These are phyloP conservation scores for Psephotus haematonotus DNA, from an alignment of 2,113 vertebrate species.

Conservation along the genomic window DNA sequence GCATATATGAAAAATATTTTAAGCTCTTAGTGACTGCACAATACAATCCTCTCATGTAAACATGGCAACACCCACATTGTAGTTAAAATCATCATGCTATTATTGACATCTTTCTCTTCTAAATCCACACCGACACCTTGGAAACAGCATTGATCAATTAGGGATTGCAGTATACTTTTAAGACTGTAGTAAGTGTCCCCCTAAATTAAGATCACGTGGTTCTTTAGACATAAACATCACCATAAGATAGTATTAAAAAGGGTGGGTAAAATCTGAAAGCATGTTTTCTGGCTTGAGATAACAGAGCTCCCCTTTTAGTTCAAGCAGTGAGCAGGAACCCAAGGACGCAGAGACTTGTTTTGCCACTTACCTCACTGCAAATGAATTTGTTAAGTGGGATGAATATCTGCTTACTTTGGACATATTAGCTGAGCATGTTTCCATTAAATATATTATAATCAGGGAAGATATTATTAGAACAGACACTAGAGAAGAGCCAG, in stretches of 20 bases:
- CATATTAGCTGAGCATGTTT: not conserved
- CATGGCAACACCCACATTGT: not conserved
- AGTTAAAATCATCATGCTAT: not conserved
- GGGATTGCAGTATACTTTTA: not conserved
- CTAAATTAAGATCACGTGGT: not conserved
- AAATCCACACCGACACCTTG: not conserved
- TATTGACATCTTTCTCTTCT: not conserved
- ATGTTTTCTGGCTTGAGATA: conserved; percentile 10
- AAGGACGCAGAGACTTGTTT: not conserved
- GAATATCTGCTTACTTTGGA: not conserved
- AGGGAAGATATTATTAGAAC: not conserved
- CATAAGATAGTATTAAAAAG: not conserved
- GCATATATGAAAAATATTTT: not conserved
- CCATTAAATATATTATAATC: not conserved
- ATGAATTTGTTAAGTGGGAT: not conserved
- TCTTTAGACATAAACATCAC: conserved; percentile 18
- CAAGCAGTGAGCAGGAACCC: not conserved
- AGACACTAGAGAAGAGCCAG: not conserved
- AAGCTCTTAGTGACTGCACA: not conserved
- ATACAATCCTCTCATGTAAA: not conserved
- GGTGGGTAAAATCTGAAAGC: not conserved
- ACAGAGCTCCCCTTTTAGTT: not conserved
- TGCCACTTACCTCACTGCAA: not conserved
- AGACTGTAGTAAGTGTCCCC: not conserved
- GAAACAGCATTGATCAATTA: not conserved